Percentiles rank a stretch among this genome's conserved stretches.
Conservation (phyloP, 2,797 vertebrate species). For the Brachymystax lenok region DNA sequence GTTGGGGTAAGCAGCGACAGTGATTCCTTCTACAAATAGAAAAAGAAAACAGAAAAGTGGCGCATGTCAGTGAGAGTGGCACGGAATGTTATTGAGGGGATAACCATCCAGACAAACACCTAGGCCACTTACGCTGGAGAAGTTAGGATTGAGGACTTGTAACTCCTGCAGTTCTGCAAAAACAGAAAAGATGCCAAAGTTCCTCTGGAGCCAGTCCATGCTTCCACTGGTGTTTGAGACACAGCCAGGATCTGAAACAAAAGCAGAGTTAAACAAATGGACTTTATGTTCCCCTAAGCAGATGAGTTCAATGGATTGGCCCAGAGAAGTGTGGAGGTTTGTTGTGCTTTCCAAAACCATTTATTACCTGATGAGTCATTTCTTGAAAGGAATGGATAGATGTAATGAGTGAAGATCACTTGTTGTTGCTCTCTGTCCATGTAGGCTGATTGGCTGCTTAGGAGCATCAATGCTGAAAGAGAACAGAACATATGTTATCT, state of each 20-base stretch:
- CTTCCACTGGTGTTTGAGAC: slow-evolving; percentile 25
- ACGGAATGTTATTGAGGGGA: neutral
- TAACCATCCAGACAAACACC: neutral
- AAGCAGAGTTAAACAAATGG: no score
- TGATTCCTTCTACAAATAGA: neutral
- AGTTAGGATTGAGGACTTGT: neutral
- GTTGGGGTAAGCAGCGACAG: slow-evolving; percentile 3
- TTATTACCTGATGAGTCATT: no score
- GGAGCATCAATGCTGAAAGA: neutral
- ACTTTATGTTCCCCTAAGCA: no score
- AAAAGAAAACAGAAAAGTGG: neutral
- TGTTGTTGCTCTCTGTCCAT: slow-evolving; percentile 33
- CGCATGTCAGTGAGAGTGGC: neutral
- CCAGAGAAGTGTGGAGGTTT: no score
- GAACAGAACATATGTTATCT: neutral
- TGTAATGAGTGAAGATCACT: slow-evolving; percentile 2
- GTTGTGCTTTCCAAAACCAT: no score
- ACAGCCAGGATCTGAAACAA: no score
- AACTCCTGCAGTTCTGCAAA: slow-evolving; percentile 49
- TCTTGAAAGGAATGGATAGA: no score
- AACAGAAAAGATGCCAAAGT: slow-evolving; percentile 51
- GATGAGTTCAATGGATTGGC: no score
- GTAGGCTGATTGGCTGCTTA: slow-evolving; percentile 5
- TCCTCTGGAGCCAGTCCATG: slow-evolving; percentile 48
- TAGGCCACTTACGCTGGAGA: neutral